A percentile compares a stretch with the other conserved stretches of the same genome.
phyloP scores from a whole-genome alignment of 1,140 invertebrate genomes.

The Hestina assimilis region DNA sequence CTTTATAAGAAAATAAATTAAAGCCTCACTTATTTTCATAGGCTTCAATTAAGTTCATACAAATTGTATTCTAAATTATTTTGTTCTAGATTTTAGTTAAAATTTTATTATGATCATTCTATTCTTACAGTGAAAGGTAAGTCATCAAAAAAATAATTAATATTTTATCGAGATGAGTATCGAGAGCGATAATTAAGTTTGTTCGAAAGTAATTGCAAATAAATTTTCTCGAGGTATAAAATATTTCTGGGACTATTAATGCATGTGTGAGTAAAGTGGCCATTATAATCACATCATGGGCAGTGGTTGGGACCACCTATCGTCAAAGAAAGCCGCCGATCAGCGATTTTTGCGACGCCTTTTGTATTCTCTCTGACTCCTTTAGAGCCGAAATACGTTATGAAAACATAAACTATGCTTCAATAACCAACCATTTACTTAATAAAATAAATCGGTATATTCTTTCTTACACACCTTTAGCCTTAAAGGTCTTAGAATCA shows the following conservation, averaged over 20 bases:
- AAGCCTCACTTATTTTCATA: no score
- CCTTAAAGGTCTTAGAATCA: no score
- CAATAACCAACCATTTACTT: not conserved
- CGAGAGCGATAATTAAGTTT: conserved; percentile 46
- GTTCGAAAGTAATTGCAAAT: conserved; percentile 54
- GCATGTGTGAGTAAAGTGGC: conserved; percentile 60
- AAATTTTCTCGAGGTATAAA: conserved; percentile 45
- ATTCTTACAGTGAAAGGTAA: conserved; percentile 45
- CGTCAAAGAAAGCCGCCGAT: conserved; percentile 68
- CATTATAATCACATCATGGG: conserved; percentile 75
- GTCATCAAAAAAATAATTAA: conserved; percentile 61
- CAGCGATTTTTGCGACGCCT: conserved; percentile 66
- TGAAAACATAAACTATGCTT: not conserved
- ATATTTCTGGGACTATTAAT: conserved; percentile 49
- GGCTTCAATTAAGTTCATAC: no score
- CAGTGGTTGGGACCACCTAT: conserved; percentile 65
- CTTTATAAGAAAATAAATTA: not conserved
- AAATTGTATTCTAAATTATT: not conserved
- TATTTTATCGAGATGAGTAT: conserved; percentile 46
- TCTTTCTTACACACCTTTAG: no score
- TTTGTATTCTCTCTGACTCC: conserved; percentile 51
- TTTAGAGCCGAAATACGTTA: conserved; percentile 41
- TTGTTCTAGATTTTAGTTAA: not conserved
- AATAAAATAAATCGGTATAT: no score
- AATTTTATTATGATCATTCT: conserved; percentile 27